Evolutionary conservation across 2,113 vertebrate genomes (phyloP), one percentile per base, ranked within the genome.

Genomic region (Ailurus styani): DNA sequence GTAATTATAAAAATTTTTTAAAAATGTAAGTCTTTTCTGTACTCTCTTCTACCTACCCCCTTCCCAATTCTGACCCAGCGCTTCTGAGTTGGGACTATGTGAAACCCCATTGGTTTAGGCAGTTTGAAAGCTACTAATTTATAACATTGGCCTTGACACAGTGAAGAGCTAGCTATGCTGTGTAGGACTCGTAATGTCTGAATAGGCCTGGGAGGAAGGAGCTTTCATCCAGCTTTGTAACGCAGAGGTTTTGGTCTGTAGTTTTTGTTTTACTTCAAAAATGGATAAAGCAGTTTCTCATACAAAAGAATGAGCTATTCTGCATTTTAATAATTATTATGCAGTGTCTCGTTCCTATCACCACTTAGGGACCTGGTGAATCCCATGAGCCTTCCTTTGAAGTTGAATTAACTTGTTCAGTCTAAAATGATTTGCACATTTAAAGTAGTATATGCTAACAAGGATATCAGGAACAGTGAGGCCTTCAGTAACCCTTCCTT

Each of bases 361-460:
- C 37, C 93, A n/a, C 47, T 82, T 85, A 83, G 78, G 66, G 31
- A 78, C 72, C 40, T 85, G 31, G 27, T 82, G 82, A 97, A 70
- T 96, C 50, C 60, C 45, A 45, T 12, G 50, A 93, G 52, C 31
- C n/a, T 94, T 96, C 82, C 85, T 97, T 93, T 96, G 96, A 95
- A 98, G 95, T 55, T 77, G 50, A 91, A 68, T 93, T 83, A 91
- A 95, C 90, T 96, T 96, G 78, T 83, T 95, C 66, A 95, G 52
- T 93, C 52, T 93, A 75, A 97, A 97, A 83, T 7, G 15, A 96
- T 89, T 97, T 95, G 64, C 81, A 94, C 8, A 91, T 91, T 88
- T 96, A 57, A 94, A 97, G 88, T 82, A 93, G 18, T 47, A 45
- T 86, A 29, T 50, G 47, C 40, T 91, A 97, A 94, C 82, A 96